Base-by-base conservation (phyloP, 2,797 vertebrate species). In the Tapirus indicus region DNA sequence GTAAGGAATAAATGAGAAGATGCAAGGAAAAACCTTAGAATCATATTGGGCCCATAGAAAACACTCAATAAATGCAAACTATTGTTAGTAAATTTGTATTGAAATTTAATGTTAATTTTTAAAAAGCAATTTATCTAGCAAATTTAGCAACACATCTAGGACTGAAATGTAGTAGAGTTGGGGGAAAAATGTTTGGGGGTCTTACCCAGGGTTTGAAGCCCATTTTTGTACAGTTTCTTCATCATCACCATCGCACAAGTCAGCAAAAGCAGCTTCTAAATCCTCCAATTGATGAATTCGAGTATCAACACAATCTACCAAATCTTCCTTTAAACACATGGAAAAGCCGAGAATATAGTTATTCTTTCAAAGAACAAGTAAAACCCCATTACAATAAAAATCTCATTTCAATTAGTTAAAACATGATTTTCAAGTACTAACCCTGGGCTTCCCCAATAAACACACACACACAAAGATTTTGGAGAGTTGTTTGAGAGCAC, bases 271-370 rank as follows among this genome's bases (percentile, higher is more conserved):
- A 49, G 99, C 99, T 98, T 99, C 99, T 95, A 99, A 99, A 91
- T 99, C 99, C 98, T 99, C 99, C 64, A 99, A 97, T 93, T 99
- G 99, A 95, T 94, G 99, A 6, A 99, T 98, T 25, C 99, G 99
- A 71, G 93, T 98, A 97, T 99, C 99, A 49, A 99, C 99, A 97
- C 99, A 99, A 97, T 99, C 99, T 62, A 98, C 96, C 32, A 99
- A 98, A 21, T 87, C 97, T 44, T 99, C 99, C 99, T 99, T 98
- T 86, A 97, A 97, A 64, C 13, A 98, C 12, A 97, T 6, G 82
- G 1, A 91, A 97, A 98, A 90, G 44, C 60, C 47, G 25, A 97
- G 41, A 58, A 94, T 94, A 95, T 27, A 64, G 71, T 66, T 82
- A 85, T 64, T 84, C 44, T 94, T 96, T 83, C 23, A 95, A 92